These are phyloP conservation scores for Crax fasciolata DNA, from an alignment of 2,797 vertebrate genomes.

Conservation along the genomic window DNA sequence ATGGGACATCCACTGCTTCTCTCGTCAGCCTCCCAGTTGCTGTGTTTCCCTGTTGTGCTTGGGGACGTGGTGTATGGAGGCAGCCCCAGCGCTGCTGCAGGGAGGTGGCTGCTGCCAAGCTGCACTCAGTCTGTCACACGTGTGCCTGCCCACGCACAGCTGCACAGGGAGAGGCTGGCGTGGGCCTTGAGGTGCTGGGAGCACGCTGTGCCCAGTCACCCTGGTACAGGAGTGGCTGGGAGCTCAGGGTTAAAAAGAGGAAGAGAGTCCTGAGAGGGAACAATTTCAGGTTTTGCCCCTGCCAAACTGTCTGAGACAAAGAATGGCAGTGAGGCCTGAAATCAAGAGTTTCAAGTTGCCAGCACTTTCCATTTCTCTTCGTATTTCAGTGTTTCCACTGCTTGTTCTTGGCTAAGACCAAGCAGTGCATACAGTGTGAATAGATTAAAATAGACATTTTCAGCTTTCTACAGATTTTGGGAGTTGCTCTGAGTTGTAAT, in stretches of 20 bases:
- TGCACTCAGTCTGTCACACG: accelerated
- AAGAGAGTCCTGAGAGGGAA: neutral
- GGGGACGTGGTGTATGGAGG: neutral
- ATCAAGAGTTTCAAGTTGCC: conserved; percentile 32
- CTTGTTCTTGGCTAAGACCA: conserved; percentile 42
- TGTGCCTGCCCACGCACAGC: neutral
- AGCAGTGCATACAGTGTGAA: neutral
- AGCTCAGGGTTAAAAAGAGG: conserved; percentile 7
- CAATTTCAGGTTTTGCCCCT: conserved; percentile 1
- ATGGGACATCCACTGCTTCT: too few species aligned
- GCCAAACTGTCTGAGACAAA: conserved; percentile 50
- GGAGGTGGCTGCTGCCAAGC: neutral
- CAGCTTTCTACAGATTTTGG: neutral
- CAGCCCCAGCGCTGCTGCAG: neutral
- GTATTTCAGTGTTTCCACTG: conserved; percentile 67
- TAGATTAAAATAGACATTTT: conserved; percentile 37
- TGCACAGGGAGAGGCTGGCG: accelerated
- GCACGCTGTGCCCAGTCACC: accelerated
- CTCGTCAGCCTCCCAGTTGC: neutral
- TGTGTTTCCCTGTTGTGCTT: neutral
- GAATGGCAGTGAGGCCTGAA: conserved; percentile 36
- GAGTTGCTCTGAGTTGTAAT: neutral
- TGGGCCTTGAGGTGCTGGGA: accelerated
- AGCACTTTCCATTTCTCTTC: conserved; percentile 64
- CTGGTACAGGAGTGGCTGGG: neutral